Base-by-base conservation (phyloP, 2,113 vertebrate genomes). In the Triplophysa siluroides region DNA sequence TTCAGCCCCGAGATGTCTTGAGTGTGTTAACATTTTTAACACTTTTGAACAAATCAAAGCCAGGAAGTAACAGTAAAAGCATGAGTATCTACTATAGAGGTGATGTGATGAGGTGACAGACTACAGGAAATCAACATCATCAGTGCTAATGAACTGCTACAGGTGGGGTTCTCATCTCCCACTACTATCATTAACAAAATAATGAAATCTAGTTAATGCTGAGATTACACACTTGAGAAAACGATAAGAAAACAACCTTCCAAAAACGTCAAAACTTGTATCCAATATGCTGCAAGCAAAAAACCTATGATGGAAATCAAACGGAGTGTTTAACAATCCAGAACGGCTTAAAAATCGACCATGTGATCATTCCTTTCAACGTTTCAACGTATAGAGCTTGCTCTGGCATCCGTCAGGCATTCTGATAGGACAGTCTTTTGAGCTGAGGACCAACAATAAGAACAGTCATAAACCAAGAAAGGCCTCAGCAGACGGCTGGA, bases 321-420 rank as follows among this genome's bases (percentile, higher is more conserved):
- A 71, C 43, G 8, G 5, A 47, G 4, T 69, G 60, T 65, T 52
- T 33, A 64, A 62, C 71, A 70, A 63, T 50, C n/a, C 23, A 70
- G 16, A 33, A 21, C 4, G 23, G 43, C 74, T n/a, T 45, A 16
- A 29, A 62, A 21, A 62, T 64, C 26, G 12, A 68, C 43, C 50
- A 52, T 71, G 9, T 68, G n/a, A 52, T 67, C 52, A 23, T 54
- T 67, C 21, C 54, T 64, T 58, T 70, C 29, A 80, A 80, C 63
- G 29, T 64, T 47, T 70, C 29, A 80, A 80, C 63, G 29, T 43
- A 26, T 1, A 21, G 54, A 45, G 23, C 19, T 47, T 23, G 26
- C 68, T 29, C 21, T 69, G 19, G 56, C 47, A 80, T 75, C 56
- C 62, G 2, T 76, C 60, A 52, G 60, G 13, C 24, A 71, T 76